Evolutionary conservation across 2,797 vertebrate genomes (phyloP).

Genomic region (Cossypha caffra): DNA sequence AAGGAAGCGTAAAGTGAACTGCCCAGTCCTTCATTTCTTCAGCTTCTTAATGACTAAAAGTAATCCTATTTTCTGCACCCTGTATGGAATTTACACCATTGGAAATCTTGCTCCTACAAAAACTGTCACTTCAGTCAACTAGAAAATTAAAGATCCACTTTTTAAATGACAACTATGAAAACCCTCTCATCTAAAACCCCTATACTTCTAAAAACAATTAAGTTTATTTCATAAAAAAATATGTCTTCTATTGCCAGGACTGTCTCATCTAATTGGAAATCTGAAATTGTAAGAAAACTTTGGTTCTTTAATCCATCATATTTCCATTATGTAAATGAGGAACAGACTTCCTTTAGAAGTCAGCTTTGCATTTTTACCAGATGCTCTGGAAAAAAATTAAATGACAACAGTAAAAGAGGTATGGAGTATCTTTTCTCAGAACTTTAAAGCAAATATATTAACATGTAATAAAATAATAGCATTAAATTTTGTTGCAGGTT

Average conservation of each 20-base stretch:
- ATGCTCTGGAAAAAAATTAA: not conserved
- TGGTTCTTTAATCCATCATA: constrained; percentile 38
- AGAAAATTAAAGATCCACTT: constrained; percentile 71
- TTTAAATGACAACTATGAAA: constrained; percentile 65
- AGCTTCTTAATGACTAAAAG: constrained; percentile 53
- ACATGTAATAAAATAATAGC: not conserved
- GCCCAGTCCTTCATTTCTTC: constrained; percentile 14
- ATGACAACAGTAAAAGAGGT: not conserved
- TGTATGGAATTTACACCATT: constrained; percentile 33
- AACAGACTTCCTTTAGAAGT: constrained; percentile 18
- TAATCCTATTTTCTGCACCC: constrained; percentile 37
- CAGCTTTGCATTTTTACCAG: constrained; percentile 16
- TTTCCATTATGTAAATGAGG: constrained; percentile 50
- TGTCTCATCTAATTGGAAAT: constrained; percentile 52
- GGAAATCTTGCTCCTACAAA: constrained; percentile 51
- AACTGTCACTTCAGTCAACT: constrained; percentile 49
- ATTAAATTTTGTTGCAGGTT: not conserved
- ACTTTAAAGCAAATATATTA: not conserved
- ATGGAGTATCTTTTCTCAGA: not conserved
- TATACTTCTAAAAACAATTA: constrained; percentile 42
- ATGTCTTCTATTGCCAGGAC: constrained; percentile 47
- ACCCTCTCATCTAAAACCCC: not conserved
- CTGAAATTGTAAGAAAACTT: constrained; percentile 39
- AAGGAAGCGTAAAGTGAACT: constrained; percentile 22
- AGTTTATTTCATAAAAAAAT: constrained; percentile 43